Evolutionary conservation across 2,113 vertebrate species (phyloP), one percentile per base, ranked within the genome.

Genomic region (Malurus melanocephalus): DNA sequence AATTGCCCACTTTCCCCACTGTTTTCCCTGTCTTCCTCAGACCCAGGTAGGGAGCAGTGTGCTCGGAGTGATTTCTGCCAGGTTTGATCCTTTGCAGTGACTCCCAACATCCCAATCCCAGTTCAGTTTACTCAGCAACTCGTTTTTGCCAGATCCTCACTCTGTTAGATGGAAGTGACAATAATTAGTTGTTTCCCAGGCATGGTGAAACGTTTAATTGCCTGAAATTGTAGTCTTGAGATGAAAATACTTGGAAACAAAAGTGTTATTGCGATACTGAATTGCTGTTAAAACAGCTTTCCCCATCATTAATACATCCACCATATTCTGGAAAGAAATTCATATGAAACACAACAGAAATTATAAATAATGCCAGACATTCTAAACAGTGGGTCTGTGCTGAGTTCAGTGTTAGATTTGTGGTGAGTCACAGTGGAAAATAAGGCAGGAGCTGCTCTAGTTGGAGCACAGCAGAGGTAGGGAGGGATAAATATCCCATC

Each of bases 191-290:
- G 61, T 91, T 94, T 93, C 51, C 42, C 49, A 64, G 65, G 21
- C 73, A 51, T 59, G 42, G 45, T 28, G 73, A 75, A 91, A 92
- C 62, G 77, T 35, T 84, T 94, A 94, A 92, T 95, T 96, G 88
- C 77, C 60, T 92, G 74, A 88, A 89, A 87, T 84, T 72, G 76
- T 89, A 86, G 69, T 89, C 94, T 91, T 93, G 91, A 94, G 91
- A 91, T 77, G 46, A 91, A 93, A 95, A 91, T 80, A 89, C 85
- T 95, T 91, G 81, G 85, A 94, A 91, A 85, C 76, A 80, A 78
- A 90, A 67, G 68, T 2, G 0, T 85, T 78, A 38, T 22, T 89
- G 79, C 19, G 16, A 57, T 67, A 46, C 28, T 83, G 28, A 64
- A 60, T 77, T 89, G 48, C 43, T 88, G 48, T 56, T 92, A 62